Evolutionary conservation across 1,140 invertebrate genomes (phyloP), one percentile per base, ranked within the genome.

Genomic region (Ooceraea biroi): DNA sequence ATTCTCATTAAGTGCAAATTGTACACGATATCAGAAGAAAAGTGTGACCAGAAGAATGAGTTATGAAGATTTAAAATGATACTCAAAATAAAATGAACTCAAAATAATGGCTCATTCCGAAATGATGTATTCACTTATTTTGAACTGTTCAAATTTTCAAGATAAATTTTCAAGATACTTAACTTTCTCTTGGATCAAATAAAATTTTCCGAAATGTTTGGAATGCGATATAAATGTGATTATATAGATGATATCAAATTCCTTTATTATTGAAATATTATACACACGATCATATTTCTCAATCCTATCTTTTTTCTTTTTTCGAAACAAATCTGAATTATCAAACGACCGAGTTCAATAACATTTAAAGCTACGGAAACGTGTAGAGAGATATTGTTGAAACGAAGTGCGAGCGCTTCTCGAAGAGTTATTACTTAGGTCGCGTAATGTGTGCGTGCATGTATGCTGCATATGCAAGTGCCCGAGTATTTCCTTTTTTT

Each of bases 381-480:
- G 41, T 12, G 22, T 22, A 36, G 17, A 71, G 27, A 60, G 44
- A 60, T 50, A 60, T 72, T 41, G 22, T 30, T 41, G 22, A 58
- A 25, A n/a, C 17, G 12, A 22, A 50, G 10, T 30, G 36, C 22
- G 2, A 17, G 36, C 19, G 52, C 17, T 55, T 27, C 19, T 50
- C 30, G n/a, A 12, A 19, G 19, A 68, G 4, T 78, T 68, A 65
- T 22, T 22, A 22, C 22, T 68, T 52, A 58, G 27, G 19, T 50
- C 41, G 17, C 7, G 2, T 60, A 30, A 82, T 25, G 22, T 52
- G 8, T 55, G 5, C 60, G 48, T 44, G 48, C 55, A 52, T 71
- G 14, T 61, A n/a, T n/a, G n/a, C n/a, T 48, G 41, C 17, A 10
- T 10, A 55, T 74, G 68, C 46, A 76, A 85, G 85, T 86, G 30